phyloP scores from a whole-genome alignment of 2,888 invertebrate genomes.

The Metacarcinus magister region DNA sequence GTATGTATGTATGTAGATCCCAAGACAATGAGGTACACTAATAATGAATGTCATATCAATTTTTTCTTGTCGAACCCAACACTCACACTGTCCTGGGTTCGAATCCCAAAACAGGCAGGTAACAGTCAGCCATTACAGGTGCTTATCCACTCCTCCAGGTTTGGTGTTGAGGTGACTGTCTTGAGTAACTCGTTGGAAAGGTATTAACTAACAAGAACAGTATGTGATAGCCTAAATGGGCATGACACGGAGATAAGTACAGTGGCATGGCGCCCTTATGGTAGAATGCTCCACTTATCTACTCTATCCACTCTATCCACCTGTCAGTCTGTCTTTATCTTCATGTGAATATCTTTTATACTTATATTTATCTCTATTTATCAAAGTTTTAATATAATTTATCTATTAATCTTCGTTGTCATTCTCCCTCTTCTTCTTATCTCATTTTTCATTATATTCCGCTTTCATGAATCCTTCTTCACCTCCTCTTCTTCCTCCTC shows the following conservation, averaged over 20 bases:
- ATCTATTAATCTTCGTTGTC: not conserved
- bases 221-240: not conserved
- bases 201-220: not conserved
- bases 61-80: not conserved
- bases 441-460: not conserved
- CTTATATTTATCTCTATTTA: slow-evolving; percentile 29
- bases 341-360: not conserved
- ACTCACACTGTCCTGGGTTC: not conserved
- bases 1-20: slow-evolving; percentile 26
- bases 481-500: not conserved
- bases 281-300: not conserved
- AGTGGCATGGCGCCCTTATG: not conserved
- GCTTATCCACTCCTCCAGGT: not conserved
- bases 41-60: not conserved
- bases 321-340: not conserved
- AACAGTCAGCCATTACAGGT: not conserved
- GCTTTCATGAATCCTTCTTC: not conserved
- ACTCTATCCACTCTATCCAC: too few relatives aligned
- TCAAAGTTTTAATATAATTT: slow-evolving; percentile 26
- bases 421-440: not conserved
- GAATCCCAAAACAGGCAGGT: not conserved
- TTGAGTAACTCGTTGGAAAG: too few relatives aligned
- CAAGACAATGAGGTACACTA: too few relatives aligned
- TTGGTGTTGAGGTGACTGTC: too few relatives aligned
- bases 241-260: not conserved